Base-by-base conservation (phyloP, 2,888 invertebrate genomes). In the Stenurella melanura region DNA sequence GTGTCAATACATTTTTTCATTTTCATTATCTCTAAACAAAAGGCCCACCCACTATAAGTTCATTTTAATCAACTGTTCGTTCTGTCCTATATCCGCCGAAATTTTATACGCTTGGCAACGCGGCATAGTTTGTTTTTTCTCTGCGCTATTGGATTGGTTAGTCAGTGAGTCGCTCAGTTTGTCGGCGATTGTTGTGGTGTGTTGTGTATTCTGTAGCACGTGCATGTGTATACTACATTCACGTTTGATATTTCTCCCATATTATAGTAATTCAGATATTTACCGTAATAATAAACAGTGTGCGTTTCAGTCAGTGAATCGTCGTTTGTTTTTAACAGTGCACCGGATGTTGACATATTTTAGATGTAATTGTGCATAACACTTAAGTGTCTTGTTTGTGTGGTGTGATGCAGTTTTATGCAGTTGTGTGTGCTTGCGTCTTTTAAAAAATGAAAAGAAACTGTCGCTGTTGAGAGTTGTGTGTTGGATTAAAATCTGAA, bases 111-210 rank as follows among this genome's bases (percentile, higher is more conserved):
- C 50, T 50, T 54, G 79, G 73, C 79, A 79, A 75, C 73, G 17
- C 50, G 38, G 77, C 71, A 7, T 15, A 7, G 72, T 77, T 77
- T 75, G 75, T 76, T 75, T 79, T 77, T 75, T 60, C 75, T 74
- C 57, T 30, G 34, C 70, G 63, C 69, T 34, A 75, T 66, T 68
- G 70, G 75, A 79, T 79, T 79, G 79, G 79, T 72, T 71, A 58
- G 72, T 38, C 42, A 60, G 70, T 21, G 34, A 57, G 26, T 21
- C 38, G 70, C 26, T 60, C 10, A 69, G 69, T 69, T 69, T 17
- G 18, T 18, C 7, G 57, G 30, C 18, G 57, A 34, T 57, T 57
- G 18, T 70, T 50, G 60, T 70, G 17, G 56, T 38, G 30, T 12
- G 11, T 18, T 11, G 17, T 21, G 19, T 19, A 6, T 30, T 56